Base-by-base conservation (phyloP, 2,113 vertebrate species). In the Chunga burmeisteri region DNA sequence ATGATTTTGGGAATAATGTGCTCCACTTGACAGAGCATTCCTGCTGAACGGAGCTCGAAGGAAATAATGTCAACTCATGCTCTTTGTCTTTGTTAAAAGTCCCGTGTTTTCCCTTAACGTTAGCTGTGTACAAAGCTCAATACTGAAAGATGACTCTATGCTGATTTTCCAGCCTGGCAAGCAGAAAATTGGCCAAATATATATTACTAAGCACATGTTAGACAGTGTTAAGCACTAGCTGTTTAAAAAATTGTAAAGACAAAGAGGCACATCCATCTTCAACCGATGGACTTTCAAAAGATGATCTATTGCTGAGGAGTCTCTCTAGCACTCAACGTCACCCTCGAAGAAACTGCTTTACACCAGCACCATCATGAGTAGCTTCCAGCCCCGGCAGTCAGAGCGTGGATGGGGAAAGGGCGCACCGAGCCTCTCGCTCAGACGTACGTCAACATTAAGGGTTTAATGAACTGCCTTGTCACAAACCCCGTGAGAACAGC, bases 181-280 rank as follows among this genome's bases (percentile, higher is more conserved):
- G 95, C 67, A 2, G 94, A 96, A 96, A 97, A 97, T 96, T 90
- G 74, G 71, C 88, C 75, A 93, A 88, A 96, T 92, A 90, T 36
- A 74, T 92, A 84, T 94, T 84, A 67, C 9, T 19, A 71, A 78
- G 88, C 75, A 74, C 63, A 15, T 16, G n/a, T 34, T 67, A 90
- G 90, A 88, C 75, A 90, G 55, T 23, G 29, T 86, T 92, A 95
- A 96, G 82, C 55, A 38, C 47, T 86, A 77, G 44, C 87, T 81
- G 47, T 90, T 94, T n/a, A 85, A 93, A 96, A 94, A 77, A 66
- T 58, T 71, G 49, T 77, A 13, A 90, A 96, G 90, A 88, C 50
- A 80, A 93, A 93, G 88, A 84, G 50, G 46, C 47, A 63, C 71
- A 92, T 92, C 71, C 27, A 7, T 87, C 94, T 85, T 93, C 81